phyloP scores from a whole-genome alignment of 1,140 invertebrate species.

The Papilio helenus region DNA sequence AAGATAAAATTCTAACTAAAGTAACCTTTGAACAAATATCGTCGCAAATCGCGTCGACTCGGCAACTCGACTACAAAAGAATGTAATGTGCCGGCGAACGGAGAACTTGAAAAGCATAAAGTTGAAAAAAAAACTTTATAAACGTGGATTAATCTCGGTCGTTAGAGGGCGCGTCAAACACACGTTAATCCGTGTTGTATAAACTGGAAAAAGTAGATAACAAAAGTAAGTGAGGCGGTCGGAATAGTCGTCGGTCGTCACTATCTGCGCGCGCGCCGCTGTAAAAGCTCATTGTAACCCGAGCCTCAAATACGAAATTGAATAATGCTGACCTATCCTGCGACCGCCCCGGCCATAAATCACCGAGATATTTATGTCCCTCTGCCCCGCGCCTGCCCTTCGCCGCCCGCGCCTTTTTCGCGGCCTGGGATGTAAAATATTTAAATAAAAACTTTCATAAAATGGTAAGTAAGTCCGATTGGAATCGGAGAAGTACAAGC shows the following conservation, averaged over 20 bases:
- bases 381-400: constrained; percentile 58
- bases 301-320: constrained; percentile 82
- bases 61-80: constrained; percentile 1
- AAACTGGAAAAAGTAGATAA: constrained; percentile 70
- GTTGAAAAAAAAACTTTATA: constrained; percentile 37
- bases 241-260: constrained; percentile 52
- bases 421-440: constrained; percentile 76
- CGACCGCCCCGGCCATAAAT: constrained; percentile 80
- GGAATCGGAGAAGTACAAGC: constrained; percentile 67
- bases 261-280: constrained; percentile 76
- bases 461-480: constrained; percentile 78
- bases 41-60: constrained; percentile 8
- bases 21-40: background rate
- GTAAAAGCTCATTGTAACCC: constrained; percentile 82
- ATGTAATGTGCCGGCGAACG: constrained; percentile 25
- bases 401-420: constrained; percentile 64
- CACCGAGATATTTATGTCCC: constrained; percentile 82
- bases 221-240: constrained; percentile 59
- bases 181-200: constrained; percentile 61
- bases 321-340: constrained; percentile 83
- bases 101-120: constrained; percentile 20
- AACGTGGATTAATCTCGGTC: constrained; percentile 47
- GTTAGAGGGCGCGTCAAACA: constrained; percentile 57
- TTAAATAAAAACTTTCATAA: constrained; percentile 81
- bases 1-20: background rate